Percentiles rank a stretch among this genome's conserved stretches.
Evolutionary conservation across 2,797 vertebrate species (phyloP).

Genomic region (Forpus xanthops): DNA sequence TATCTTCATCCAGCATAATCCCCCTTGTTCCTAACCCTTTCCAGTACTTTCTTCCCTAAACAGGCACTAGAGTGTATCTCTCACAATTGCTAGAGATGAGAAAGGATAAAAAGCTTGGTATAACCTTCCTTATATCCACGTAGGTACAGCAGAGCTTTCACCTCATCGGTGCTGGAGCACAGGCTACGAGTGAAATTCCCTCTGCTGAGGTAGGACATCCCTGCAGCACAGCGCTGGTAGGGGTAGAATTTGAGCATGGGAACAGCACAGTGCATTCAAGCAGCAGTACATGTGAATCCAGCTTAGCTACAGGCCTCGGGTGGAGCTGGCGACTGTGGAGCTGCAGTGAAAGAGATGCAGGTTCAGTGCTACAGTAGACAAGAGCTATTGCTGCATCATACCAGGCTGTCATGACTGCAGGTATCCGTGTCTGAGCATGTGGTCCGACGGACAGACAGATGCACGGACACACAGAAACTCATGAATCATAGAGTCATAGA

Average conservation of each 20-base stretch:
- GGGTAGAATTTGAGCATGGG: fast-evolving
- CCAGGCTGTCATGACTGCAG: fast-evolving
- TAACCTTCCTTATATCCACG: fast-evolving
- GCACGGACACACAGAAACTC: fast-evolving
- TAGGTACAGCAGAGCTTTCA: fast-evolving
- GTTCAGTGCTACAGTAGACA: fast-evolving
- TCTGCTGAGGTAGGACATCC: neutral
- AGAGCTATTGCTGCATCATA: fast-evolving
- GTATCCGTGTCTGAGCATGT: fast-evolving
- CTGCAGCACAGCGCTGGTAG: fast-evolving
- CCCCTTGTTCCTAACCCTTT: neutral
- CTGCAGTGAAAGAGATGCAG: fast-evolving
- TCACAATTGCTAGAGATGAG: neutral
- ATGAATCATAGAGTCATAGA: no score
- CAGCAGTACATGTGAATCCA: neutral
- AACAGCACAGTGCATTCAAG: fast-evolving
- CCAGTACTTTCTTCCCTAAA: fast-evolving
- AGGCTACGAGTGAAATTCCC: fast-evolving
- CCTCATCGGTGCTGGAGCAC: fast-evolving
- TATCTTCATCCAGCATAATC: fast-evolving
- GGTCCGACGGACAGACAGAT: fast-evolving
- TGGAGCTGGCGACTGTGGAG: neutral
- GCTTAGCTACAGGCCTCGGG: fast-evolving
- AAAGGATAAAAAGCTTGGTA: fast-evolving
- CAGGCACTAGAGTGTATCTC: neutral